Percentiles rank a stretch among this genome's conserved stretches.
Evolutionary conservation across 2,113 vertebrate genomes (phyloP).

Genomic region (Siniperca knerii): DNA sequence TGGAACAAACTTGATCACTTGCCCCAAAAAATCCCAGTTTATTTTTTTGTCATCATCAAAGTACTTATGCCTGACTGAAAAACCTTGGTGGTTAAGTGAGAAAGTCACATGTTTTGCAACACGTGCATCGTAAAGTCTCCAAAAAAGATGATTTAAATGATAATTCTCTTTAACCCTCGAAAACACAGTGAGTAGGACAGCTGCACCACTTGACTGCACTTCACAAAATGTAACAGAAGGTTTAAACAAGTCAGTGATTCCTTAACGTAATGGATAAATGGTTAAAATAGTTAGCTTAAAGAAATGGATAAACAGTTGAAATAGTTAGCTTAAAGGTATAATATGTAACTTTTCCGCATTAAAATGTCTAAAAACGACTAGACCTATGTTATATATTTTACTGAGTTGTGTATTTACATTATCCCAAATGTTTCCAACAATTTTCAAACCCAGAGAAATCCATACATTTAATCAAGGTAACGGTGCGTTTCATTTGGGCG

Average conservation of each 20-base stretch:
- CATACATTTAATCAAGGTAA: no score
- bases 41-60: not conserved
- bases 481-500: no score
- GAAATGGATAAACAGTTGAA: not conserved
- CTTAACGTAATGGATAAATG: not conserved
- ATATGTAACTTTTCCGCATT: no score
- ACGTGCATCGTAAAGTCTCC: not conserved
- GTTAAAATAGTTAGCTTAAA: not conserved
- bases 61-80: conserved; percentile 5
- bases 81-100: conserved; percentile 24
- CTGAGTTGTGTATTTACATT: no score
- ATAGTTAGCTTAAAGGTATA: not conserved
- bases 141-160: not conserved
- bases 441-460: no score
- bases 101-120: conserved; percentile 15
- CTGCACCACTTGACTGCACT: not conserved
- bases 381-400: no score
- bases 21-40: conserved; percentile 21
- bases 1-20: not conserved
- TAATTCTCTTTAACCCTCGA: conserved; percentile 1
- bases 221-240: not conserved
- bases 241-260: not conserved
- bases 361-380: no score
- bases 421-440: no score
- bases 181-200: not conserved